Base-by-base conservation (phyloP, 2,797 vertebrate species). In the Mareca strepera region DNA sequence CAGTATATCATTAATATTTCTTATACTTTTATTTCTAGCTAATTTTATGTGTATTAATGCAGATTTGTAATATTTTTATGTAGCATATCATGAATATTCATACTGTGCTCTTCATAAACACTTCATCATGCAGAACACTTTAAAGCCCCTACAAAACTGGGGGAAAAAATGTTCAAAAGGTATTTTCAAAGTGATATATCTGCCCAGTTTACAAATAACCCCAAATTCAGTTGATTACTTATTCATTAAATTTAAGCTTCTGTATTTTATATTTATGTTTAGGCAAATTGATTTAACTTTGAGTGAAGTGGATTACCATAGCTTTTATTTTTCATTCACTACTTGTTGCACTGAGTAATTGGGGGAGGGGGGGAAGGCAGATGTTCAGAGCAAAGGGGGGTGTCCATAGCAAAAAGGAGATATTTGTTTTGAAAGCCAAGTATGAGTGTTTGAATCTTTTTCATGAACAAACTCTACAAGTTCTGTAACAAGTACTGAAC, bases 401-500 rank as follows among this genome's bases (percentile, higher is more conserved):
- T 50, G 48, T 50, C 23, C 48, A 33, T 14, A 16, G 23, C 18
- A 50, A 39, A 66, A 85, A 77, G 39, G 39, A 43, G 74, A 74
- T 58, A 17, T 58, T 86, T 92, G 17, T 1, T 12, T 88, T 86
- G 29, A 70, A 46, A 46, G 7, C 15, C 46, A 28, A 5, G 2
- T 31, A 35, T 21, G 48, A 69, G n/a, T 44, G 26, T 85, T 35
- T 77, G 37, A 62, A 76, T 39, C 33, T 15, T n/a, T 74, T 55
- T 84, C 37, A 9, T 44, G 59, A 97, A 25, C 44, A 75, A 95
- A 55, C 52, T 53, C 59, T 41, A 74, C 68, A 64, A 59, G 6
- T 33, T 82, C 63, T 80, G 52, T 82, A 84, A 18, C 17, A 23
- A 86, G 70, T 37, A 13, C 76, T 97, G 74, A 94, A 92, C 73